A percentile compares a stretch with the other conserved stretches of the same genome.
Evolutionary conservation across 2,888 invertebrate genomes (phyloP).

Genomic region (Tubulanus polymorphus): DNA sequence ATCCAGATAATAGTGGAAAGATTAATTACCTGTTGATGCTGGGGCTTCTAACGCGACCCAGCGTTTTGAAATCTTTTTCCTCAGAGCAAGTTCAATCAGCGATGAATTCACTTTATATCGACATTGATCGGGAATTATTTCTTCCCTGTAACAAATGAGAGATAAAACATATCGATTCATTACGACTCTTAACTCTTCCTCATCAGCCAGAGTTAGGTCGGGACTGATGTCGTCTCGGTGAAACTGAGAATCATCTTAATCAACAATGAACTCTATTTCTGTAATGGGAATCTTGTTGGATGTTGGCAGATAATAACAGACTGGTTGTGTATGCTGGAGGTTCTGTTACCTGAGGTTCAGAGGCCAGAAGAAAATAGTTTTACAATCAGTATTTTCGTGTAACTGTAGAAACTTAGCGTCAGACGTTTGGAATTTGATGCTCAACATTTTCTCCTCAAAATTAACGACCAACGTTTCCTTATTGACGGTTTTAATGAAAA

Average conservation of each 20-base stretch:
- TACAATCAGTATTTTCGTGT: conserved; percentile 29
- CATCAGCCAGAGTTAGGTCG: background rate
- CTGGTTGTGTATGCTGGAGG: too few relatives aligned
- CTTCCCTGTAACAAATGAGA: conserved; percentile 27
- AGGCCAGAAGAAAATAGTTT: conserved; percentile 41
- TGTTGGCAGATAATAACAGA: too few relatives aligned
- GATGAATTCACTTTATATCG: conserved; percentile 25
- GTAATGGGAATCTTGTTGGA: background rate
- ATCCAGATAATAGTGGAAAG: too few relatives aligned
- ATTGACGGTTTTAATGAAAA: conserved; percentile 38
- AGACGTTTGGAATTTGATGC: conserved; percentile 35
- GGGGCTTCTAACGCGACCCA: conserved; percentile 44
- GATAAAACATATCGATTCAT: background rate
- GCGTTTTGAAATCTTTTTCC: conserved; percentile 28
- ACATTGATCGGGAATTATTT: conserved; percentile 34
- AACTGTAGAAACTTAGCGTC: conserved; percentile 35
- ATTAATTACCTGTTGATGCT: conserved; percentile 35
- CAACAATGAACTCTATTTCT: too few relatives aligned
- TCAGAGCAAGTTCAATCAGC: conserved; percentile 35
- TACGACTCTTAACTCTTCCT: too few relatives aligned
- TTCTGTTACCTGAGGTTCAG: conserved; percentile 40
- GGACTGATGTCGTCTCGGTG: too few relatives aligned
- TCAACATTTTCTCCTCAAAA: conserved; percentile 29
- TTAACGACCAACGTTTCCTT: conserved; percentile 35
- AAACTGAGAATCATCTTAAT: too few relatives aligned